Percentiles rank a stretch among this genome's conserved stretches.
Evolutionary conservation across 2,888 invertebrate genomes (phyloP).

Genomic region (Mesochorus sp.): DNA sequence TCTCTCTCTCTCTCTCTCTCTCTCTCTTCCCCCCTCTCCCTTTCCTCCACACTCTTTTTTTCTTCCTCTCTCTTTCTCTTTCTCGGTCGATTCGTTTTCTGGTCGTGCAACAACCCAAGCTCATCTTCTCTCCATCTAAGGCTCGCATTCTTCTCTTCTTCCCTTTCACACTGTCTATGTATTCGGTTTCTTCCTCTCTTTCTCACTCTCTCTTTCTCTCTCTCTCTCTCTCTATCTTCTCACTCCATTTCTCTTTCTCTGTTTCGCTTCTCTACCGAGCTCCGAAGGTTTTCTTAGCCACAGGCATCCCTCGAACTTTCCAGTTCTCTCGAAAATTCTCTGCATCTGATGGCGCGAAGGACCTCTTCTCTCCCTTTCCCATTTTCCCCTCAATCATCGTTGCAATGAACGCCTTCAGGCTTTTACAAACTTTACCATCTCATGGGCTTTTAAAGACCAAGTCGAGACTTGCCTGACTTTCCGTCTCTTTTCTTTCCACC

Average conservation of each 20-base stretch:
- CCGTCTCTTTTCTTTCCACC: constrained; percentile 34
- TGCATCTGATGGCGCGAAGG: not conserved
- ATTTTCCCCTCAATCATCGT: constrained; percentile 35
- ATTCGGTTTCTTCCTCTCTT: constrained; percentile 40
- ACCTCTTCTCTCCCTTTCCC: constrained; percentile 40
- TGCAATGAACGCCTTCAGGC: constrained; percentile 67
- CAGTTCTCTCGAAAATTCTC: constrained; percentile 65
- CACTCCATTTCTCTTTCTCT: constrained; percentile 34
- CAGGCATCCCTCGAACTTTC: constrained; percentile 61
- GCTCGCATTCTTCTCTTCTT: constrained; percentile 52
- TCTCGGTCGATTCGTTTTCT: constrained; percentile 28
- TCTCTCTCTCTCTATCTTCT: constrained; percentile 21
- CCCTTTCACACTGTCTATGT: constrained; percentile 27
- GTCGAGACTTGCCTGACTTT: constrained; percentile 56
- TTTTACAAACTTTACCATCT: constrained; percentile 74
- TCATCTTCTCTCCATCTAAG: constrained; percentile 57
- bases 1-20: not conserved
- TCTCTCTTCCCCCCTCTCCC: not conserved
- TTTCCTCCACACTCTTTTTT: constrained; percentile 1
- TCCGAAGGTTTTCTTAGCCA: constrained; percentile 56
- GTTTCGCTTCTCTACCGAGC: constrained; percentile 8
- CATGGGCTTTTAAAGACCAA: constrained; percentile 66
- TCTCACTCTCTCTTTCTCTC: constrained; percentile 25
- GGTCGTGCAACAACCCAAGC: constrained; percentile 31
- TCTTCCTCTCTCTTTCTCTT: not conserved